Evolutionary conservation across 2,888 invertebrate species (phyloP), one percentile per base, ranked within the genome.

Genomic region (Argyresthia albistria): DNA sequence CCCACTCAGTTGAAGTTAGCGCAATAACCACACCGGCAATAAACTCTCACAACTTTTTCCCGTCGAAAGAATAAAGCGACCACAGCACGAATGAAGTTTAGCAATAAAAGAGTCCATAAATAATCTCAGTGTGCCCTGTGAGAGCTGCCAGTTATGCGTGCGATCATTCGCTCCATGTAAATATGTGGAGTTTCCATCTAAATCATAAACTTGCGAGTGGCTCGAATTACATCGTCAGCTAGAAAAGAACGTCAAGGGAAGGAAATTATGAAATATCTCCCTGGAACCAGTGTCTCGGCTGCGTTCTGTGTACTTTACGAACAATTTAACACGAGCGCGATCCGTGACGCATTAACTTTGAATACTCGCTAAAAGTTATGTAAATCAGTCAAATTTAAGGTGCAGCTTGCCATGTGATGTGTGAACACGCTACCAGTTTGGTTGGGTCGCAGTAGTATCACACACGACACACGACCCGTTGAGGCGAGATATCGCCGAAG

Each of bases 21-120:
- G 80, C 84, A 79, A 84, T 84, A 86, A 83, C 82, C 86, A 78
- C 82, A 82, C 83, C 79, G 82, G 80, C 69, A 78, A 86, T 86
- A 86, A 86, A 86, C 78, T 70, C 80, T 74, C 69, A 59, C 79
- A 84, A 87, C 81, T 86, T 86, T 84, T 83, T 76, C 81, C 69
- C 77, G 76, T 77, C 74, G 73, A 76, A 81, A 70, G 80, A 80
- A 84, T 84, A 86, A 83, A 77, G 79, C 80, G 70, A 83, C 87
- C 84, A 72, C 87, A 81, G 80, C 76, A 73, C 76, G 86, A 81
- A 80, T 84, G 82, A 86, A 87, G 83, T 87, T 87, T 73, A 72
- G 80, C 83, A 80, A 87, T 87, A 87, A 87, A 87, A 77, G 72
- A 78, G 71, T 67, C 73, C 77, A 84, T 86, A 86, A 87, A 87